Evolutionary conservation across 2,113 vertebrate species (phyloP).

Genomic region (Calonectris borealis): DNA sequence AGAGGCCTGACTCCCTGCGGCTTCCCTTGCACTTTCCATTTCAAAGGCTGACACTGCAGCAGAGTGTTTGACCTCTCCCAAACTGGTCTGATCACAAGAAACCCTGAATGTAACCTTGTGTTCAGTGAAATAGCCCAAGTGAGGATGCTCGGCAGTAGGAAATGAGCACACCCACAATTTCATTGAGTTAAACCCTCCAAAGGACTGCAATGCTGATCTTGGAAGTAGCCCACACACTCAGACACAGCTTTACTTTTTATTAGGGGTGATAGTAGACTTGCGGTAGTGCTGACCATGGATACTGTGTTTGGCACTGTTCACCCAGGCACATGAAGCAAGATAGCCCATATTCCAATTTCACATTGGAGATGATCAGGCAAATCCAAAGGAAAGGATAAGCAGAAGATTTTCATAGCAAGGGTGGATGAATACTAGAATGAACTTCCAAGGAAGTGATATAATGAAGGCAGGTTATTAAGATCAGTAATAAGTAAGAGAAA

Average conservation of each 20-base stretch:
- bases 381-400: neutral
- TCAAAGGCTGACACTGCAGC: conserved; percentile 20
- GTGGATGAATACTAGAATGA: neutral
- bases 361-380: neutral
- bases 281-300: neutral
- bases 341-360: rapidly evolving
- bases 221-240: neutral
- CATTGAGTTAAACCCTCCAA: neutral
- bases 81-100: neutral
- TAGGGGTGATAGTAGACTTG: neutral
- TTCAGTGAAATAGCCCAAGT: neutral
- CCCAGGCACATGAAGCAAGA: neutral
- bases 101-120: neutral
- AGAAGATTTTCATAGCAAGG: neutral
- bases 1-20: neutral
- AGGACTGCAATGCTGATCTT: neutral
- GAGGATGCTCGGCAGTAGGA: neutral
- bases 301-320: neutral
- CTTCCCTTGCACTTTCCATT: neutral
- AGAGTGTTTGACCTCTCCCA: neutral
- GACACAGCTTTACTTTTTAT: neutral
- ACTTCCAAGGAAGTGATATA: neutral
- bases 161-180: neutral
- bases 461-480: neutral
- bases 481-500: neutral